Base-by-base conservation (phyloP, 1,140 invertebrate species). In the Drosophila elegans region DNA sequence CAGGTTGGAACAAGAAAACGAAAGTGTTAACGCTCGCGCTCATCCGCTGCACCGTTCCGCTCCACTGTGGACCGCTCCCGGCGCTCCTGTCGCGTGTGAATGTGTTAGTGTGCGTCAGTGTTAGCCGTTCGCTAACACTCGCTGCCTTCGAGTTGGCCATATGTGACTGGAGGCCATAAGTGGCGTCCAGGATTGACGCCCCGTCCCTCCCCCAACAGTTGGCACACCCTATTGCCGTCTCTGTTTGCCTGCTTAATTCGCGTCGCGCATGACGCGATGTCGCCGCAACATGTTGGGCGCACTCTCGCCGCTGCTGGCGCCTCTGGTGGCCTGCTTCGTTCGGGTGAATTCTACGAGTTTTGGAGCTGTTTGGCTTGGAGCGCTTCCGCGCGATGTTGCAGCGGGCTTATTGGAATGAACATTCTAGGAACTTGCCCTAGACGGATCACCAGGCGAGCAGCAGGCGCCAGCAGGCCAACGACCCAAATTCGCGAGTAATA, bases 401-500 rank as follows among this genome's bases (percentile, higher is more conserved):
- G 77, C 54, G 42, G 68, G 74, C 79, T 80, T 74, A 88, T 88
- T 88, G 83, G 83, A 88, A 88, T 89, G 83, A 91, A 90, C 90
- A 91, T 91, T 91, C 90, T 91, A 91, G 90, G 90, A 91, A 91
- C 90, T 90, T 91, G 86, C 90, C 77, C 85, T 91, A 91, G 90
- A 91, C 76, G 80, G 63, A 51, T 32, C 39, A 91, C 11, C 74
- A 91, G 90, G 90, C 80, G 75, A 55, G 10, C 90, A 91, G 75
- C 51, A 77, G 53, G 3, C 12, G 12, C 6, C 38, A 54, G 53
- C 54, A 53, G 34, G 45, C 41, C 52, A 56, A 68, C 74, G 82
- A 78, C 82, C 83, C 68, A 71, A 86, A 82, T 77, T 44, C 32
- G 42, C 25, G 25, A 36, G 5, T 39, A 41, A 21, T 16, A 63